Evolutionary conservation across 2,113 vertebrate species (phyloP), one percentile per base, ranked within the genome.

Genomic region (Harpagus bidentatus): DNA sequence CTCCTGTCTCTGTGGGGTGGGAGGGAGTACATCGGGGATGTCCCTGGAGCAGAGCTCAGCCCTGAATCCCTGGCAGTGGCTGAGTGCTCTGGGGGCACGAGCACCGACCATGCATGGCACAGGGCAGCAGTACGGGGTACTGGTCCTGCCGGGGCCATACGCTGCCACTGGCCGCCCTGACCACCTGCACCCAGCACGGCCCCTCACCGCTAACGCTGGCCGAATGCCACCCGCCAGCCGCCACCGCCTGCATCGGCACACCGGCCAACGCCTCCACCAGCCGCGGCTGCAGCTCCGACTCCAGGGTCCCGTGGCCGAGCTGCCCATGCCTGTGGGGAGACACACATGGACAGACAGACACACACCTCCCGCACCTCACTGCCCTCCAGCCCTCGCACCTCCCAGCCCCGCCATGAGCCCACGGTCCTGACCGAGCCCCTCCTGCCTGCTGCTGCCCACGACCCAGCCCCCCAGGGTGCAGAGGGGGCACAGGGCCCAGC

Each of bases 221-320:
- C 0, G 99, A 99, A 82, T 99, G 99, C 99, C 99, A 99, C 86
- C 99, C 98, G 16, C 99, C 99, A 0, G 99, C 98, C 0, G 99
- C 98, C 69, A 99, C 98, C 7, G 47, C 95, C 23, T 29, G 93
- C 98, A 99, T 97, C 1, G 97, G 71, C 91, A 99, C 86, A 5
- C 99, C 99, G 8, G 98, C 98, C 58, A 99, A 94, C 0, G 99
- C 99, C 96, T 99, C 99, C 96, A 99, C 76, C 25, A 86, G 93
- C 90, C 97, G 97, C 2, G 99, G 99, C 96, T 99, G 98, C 40
- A 13, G 89, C 93, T 98, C 98, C 0, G 98, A 71, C 56, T 98
- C 98, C 91, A 99, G 98, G 3, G 25, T 93, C 9, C 99, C 99
- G 0, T 99, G 99, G 47, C 99, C 99, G 52, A 99, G 96, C 98